Evolutionary conservation across 2,113 vertebrate genomes (phyloP), one percentile per base, ranked within the genome.

Genomic region (Cephalopholis sonnerati): DNA sequence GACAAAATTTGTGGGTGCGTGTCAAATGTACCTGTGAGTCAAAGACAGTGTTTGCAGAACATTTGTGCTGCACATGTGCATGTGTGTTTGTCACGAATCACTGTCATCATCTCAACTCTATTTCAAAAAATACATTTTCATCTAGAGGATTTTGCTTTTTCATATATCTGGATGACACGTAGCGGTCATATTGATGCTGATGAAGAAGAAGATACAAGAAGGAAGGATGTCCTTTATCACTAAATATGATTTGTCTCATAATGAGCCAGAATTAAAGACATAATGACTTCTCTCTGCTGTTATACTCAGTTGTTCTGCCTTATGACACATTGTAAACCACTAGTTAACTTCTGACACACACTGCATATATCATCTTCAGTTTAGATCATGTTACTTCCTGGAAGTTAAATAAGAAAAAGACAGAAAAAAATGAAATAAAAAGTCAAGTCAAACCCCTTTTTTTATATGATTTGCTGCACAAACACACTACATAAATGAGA

Each of bases 1-100:
- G 78, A 71, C 73, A 81, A 58, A 66, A 69, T 70, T 57, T 53
- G 78, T 74, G 63, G 25, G 61, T 73, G 87, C n/a, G 72, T 24
- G 62, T 68, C 48, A 25, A 41, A 74, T 55, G 71, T 58, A 57
- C 50, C 51, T 61, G 32, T 46, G 71, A 72, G 64, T 48, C 59
- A 65, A 8, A 46, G 32, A 54, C 8, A 69, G 67, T 6, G 50
- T 41, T 13, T 48, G 46, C 13, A 48, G 46, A 16, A 15, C 4
- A 15, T 48, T 48, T 48, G 46, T 16, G 48, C 8, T 12, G 8
- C 41, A 44, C 41, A 44, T 12, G 59, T 32, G 27, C 39, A 16
- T 18, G 22, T 44, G 9, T 48, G 25, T 68, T 32, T 22, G n/a
- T 7, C 41, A 11, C 11, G 10, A 12, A 44, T 44, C 29, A 32